Evolutionary conservation across 2,888 invertebrate species (phyloP), one percentile per base, ranked within the genome.

Genomic region (Miltochrista miniata): DNA sequence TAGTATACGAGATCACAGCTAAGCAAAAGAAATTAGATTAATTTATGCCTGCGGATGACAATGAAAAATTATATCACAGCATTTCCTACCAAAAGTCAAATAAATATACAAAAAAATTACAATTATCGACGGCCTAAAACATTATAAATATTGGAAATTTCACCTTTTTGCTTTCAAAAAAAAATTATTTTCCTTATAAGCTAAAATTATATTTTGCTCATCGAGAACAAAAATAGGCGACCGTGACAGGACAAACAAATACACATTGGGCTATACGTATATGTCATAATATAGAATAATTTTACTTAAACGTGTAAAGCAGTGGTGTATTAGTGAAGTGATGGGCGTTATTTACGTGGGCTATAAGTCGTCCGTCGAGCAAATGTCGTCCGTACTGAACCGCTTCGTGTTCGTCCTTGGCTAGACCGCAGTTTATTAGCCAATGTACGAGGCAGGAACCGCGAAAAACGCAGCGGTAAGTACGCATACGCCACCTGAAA

Each of bases 391-490:
- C 98, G 84, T 98, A 98, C 45, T 93, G 93, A 7, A 95, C 93
- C 1, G 97, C 98, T 71, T 97, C 97, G 34, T 93, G 92, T 15
- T 96, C 93, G 83, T 96, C 96, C 59, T 93, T 91, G 0, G 96
- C 96, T 37, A 98, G 87, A 0, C 97, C 97, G 47, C 96, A 95
- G 68, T 94, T 93, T 30, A 96, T 87, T 34, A 98, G 90, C 98
- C 98, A 98, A 78, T 95, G 94, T 11, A 97, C 96, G 44, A 98
- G 94, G 68, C 96, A 95, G 49, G 93, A 93, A 9, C 98, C 98
- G 61, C 96, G 94, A 82, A 98, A 98, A 30, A 96, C 97, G 70
- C 93, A 93, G 49, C 93, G 94, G 79, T 97, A 97, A 1, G 94
- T 93, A 61, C 95, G 95, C 76, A 97, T 93, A 51, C 97, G 93